phyloP scores from a whole-genome alignment of 2,113 vertebrate species.

The Malurus melanocephalus region DNA sequence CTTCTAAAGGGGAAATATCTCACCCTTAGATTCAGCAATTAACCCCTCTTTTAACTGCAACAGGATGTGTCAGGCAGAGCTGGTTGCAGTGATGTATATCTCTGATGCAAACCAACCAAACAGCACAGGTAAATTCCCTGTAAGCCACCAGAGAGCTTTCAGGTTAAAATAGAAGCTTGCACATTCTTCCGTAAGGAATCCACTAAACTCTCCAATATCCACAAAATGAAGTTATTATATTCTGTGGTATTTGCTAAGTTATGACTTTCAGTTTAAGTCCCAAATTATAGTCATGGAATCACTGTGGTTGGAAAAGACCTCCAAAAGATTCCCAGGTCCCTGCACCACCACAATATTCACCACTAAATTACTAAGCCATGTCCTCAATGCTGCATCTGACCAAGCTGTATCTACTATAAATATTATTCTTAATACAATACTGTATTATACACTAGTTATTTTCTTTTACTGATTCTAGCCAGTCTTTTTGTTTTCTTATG shows the following conservation, averaged over 20 bases:
- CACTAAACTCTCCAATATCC: not conserved
- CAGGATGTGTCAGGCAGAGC: not conserved
- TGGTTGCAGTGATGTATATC: not conserved
- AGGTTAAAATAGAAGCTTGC: not conserved
- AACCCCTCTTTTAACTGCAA: not conserved
- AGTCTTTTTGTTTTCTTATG: not conserved
- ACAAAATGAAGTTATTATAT: not conserved
- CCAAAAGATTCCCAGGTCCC: not conserved
- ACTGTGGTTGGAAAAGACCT: not conserved
- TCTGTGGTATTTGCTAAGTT: not conserved
- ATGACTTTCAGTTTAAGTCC: not conserved
- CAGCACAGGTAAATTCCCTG: not conserved
- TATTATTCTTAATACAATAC: not conserved
- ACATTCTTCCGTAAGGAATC: not conserved
- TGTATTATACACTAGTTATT: not conserved
- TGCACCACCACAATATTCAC: not conserved
- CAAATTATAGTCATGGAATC: not conserved
- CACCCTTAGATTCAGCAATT: not conserved
- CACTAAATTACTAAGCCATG: not conserved
- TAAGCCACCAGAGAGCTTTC: not conserved
- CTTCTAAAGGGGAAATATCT: not conserved
- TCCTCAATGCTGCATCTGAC: not conserved
- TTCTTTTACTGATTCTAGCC: not conserved
- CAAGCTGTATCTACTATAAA: not conserved
- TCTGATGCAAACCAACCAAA: not conserved